A percentile compares a stretch with the other conserved stretches of the same genome.
Evolutionary conservation across 2,113 vertebrate genomes (phyloP).

Genomic region (Melanostigma gelatinosum): DNA sequence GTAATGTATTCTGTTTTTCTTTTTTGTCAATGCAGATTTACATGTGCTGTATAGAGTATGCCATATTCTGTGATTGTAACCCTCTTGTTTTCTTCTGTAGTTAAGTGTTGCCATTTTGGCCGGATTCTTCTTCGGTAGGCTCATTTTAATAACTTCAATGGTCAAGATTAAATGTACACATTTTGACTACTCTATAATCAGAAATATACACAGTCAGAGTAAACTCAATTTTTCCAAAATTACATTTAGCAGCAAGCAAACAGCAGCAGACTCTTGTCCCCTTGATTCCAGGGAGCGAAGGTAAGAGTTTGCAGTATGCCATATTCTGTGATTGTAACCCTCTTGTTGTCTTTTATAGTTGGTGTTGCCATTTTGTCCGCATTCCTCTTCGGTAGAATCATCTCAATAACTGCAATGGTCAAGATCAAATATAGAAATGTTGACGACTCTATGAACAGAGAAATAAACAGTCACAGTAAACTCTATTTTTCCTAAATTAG

Average conservation of each 20-base stretch:
- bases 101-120: slow-evolving; percentile 22
- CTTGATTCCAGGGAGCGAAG: background rate
- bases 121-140: slow-evolving; percentile 48
- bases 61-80: slow-evolving; percentile 10
- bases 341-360: slow-evolving; percentile 33
- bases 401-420: background rate
- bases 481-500: background rate
- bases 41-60: background rate
- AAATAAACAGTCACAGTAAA: background rate
- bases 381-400: slow-evolving; percentile 46
- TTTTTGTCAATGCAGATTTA: background rate
- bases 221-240: background rate
- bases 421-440: background rate
- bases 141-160: background rate
- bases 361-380: slow-evolving; percentile 26
- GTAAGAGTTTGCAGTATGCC: background rate
- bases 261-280: background rate
- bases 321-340: slow-evolving; percentile 7
- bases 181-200: background rate
- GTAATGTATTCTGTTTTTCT: too few species aligned
- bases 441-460: background rate
- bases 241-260: slow-evolving; percentile 26
- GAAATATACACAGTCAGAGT: background rate
- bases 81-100: background rate
- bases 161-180: background rate